Evolutionary conservation across 2,113 vertebrate species (phyloP), one percentile per base, ranked within the genome.

Genomic region (Mastomys natalensis): DNA sequence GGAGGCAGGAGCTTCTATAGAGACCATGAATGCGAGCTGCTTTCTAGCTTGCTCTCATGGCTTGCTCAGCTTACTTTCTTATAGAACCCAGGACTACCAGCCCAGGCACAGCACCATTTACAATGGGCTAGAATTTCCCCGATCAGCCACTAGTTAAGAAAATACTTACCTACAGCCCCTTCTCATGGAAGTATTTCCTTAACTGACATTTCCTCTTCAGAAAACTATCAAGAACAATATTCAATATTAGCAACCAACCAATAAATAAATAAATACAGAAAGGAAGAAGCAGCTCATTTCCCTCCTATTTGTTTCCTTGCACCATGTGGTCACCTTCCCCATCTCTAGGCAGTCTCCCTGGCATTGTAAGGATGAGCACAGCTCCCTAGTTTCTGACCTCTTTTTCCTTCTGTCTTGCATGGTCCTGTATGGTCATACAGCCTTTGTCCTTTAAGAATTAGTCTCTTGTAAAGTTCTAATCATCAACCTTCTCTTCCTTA

Each of bases 401-500:
- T 68, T 40, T 84, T 26, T 40, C 90, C 93, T 97, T 97, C 66
- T 91, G 88, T 96, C 86, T 94, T 87, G 70, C 90, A 87, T 92
- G 96, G 82, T 94, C 85, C 48, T 73, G 2, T 72, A 85, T 95
- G 96, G 92, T 94, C 82, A 43, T 78, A 17, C 37, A 93, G 92
- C 90, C 93, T 95, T 96, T 92, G 91, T 87, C 77, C 96, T 89
- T 48, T n/a, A 17, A 12, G 31, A 31, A 90, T 91, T 40, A 77
- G 40, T 80, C 90, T 98, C 87, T 97, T 0, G 2, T 95, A 91
- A 95, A 97, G 93, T 70, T 29, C 37, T 95, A 76, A 96, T 87
- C 86, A 89, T 89, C 96, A 97, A 84, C 94, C 97, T 94, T 94
- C 97, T 98, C 97, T 96, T 97, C 94, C 97, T 93, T 94, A 95